Base-by-base conservation (phyloP, 2,888 invertebrate species). In the Yponomeuta sedellus region DNA sequence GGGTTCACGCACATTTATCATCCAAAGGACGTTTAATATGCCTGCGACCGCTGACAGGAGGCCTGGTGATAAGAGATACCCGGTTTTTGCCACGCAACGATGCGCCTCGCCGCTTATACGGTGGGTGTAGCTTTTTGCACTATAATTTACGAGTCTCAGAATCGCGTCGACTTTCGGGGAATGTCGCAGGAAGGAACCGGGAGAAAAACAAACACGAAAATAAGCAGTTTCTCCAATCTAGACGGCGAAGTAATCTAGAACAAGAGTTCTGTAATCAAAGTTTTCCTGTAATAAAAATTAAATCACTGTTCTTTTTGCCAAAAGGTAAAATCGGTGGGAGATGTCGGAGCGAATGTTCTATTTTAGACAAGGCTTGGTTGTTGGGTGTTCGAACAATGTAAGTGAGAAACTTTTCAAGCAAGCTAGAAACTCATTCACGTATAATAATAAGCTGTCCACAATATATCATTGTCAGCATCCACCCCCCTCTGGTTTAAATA, bases 1-100 rank as follows among this genome's bases (percentile, higher is more conserved):
- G 63, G 58, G 25, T 40, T 57, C 16, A 44, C 75, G 75, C 78
- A 81, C 88, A 88, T 90, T 86, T 84, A 90, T 90, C 90, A 90
- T 86, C 82, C 73, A 78, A 78, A 81, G 79, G 83, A 84, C 79
- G 82, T 86, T 86, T 90, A 90, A 89, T 89, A 89, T 88, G 86
- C 88, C 88, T 80, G 77, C 81, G 75, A 75, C 73, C 74, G 80
- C 75, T 83, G 89, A 88, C 88, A 87, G 85, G 66, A 65, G 25
- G 63, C 65, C 25, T 22, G 63, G 64, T 64, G 67, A 69, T 70
- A 70, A 69, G 61, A 56, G 58, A 22, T 64, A 61, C 58, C 40
- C 59, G 44, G 57, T 28, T 67, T 66, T 67, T 62, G 25, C 65
- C 52, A 40, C 22, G 61, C 25, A n/a, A 61, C 34, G 61, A 61